Base-by-base conservation (phyloP, 2,888 invertebrate genomes). In the Ornithoptera alexandrae region DNA sequence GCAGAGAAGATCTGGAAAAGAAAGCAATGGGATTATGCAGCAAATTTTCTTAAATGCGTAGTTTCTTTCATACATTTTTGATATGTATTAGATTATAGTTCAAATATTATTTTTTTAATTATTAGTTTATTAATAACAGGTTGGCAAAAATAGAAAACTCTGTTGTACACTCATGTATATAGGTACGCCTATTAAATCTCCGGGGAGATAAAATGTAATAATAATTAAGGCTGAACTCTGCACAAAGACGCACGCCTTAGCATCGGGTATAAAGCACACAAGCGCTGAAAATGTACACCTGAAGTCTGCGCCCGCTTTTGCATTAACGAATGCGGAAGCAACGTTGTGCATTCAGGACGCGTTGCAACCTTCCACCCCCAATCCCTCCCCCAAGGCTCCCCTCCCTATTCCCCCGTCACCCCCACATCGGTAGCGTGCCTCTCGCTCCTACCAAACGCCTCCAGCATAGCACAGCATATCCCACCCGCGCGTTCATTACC, bases 261-360 rank as follows among this genome's bases (percentile, higher is more conserved):
- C 88, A 85, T 86, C 82, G 81, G 88, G 87, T 89, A 87, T 87
- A 89, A 89, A 89, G 89, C 87, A 89, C 86, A 91, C 88, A 86
- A 87, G 88, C 90, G 85, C 90, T 92, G 91, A 92, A 92, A 92
- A 89, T 90, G 88, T 90, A 91, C 90, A 92, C 92, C 92, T 92
- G 91, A 90, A 91, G 90, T 88, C 89, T 89, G 87, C 85, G 85
- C 89, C 84, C 88, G 92, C 91, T 90, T 92, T 92, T 92, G 91
- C 92, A 90, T 91, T 92, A 92, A 92, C 92, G 90, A 92, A 91
- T 92, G 92, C 92, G 92, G 92, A 92, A 92, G 90, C 90, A 84
- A 88, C 87, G 88, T 87, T 91, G 87, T 91, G 92, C 92, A 92
- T 89, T 91, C 90, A 92, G 88, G 89, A 89, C 90, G 87, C 85